These are phyloP conservation scores for Cotesia typhae DNA, from an alignment of 1,140 invertebrate genomes.

Conservation along the genomic window DNA sequence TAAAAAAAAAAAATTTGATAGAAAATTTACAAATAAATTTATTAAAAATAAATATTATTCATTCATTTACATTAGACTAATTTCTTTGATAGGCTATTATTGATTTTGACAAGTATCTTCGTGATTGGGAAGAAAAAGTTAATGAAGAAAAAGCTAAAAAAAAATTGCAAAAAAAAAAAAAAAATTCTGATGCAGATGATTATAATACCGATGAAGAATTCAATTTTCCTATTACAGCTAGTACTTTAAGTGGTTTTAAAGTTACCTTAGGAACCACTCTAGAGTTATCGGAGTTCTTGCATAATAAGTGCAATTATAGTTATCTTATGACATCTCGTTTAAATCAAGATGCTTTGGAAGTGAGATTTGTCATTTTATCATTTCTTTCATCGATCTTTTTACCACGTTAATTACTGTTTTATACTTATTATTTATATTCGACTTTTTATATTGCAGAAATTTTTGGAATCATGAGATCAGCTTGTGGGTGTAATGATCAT, in stretches of 20 bases:
- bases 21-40: no score
- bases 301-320: conserved; percentile 18
- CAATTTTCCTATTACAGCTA: background rate
- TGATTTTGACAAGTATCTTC: background rate
- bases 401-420: no score
- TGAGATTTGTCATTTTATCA: background rate
- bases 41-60: no score
- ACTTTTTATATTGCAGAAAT: background rate
- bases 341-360: conserved; percentile 34
- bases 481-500: conserved; percentile 25
- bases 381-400: no score
- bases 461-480: conserved; percentile 6
- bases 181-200: background rate
- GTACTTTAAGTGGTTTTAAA: conserved; percentile 22
- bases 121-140: background rate
- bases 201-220: background rate
- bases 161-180: no score
- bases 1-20: no score
- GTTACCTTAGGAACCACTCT: conserved; percentile 25
- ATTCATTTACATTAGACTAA: background rate
- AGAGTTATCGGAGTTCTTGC: conserved; percentile 25
- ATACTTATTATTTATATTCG: no score
- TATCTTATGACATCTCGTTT: conserved; percentile 28
- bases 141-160: background rate
- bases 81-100: background rate